Evolutionary conservation across 2,888 invertebrate species (phyloP), one percentile per base, ranked within the genome.

Genomic region (Oxytorus armatus): DNA sequence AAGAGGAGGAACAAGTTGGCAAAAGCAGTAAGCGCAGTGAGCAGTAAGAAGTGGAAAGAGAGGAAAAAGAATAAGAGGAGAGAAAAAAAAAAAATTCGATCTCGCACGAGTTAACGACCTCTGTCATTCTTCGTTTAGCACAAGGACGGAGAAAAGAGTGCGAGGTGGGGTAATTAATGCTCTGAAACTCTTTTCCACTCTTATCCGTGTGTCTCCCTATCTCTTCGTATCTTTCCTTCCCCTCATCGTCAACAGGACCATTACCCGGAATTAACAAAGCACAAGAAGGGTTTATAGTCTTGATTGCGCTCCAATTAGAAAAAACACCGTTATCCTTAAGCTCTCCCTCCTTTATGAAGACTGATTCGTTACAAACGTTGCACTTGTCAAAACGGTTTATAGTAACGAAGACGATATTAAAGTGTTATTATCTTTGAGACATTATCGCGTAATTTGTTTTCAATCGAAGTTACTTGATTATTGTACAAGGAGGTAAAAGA

Each of bases 81-180:
- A 72, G 79, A 39, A 44, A 77, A 42, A 78, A 49, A 79, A 81
- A 77, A 74, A 53, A 82, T 78, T 83, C 73, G 76, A 78, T 83
- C 74, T 80, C 79, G 59, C 49, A 72, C 65, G 82, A 82, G 79
- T 78, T 72, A 72, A 82, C 73, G 76, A 80, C 78, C 73, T 76
- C 80, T 76, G 77, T 82, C 83, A 79, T 82, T 79, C 79, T 73
- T 79, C 83, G 77, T 83, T 83, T 61, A 77, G 68, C 51, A 33
- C 23, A 59, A 42, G n/a, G 63, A 77, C 65, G 51, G 18, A 61
- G 70, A 80, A 70, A 75, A 77, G 70, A 72, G n/a, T 65, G 57
- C 59, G 49, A 75, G 65, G 44, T 47, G 57, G 74, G n/a, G 73
- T 75, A 81, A 78, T 81, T 81, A 81, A 75, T 79, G 59, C 75